Evolutionary conservation across 2,113 vertebrate species (phyloP).

Genomic region (Triplophysa dalaica): DNA sequence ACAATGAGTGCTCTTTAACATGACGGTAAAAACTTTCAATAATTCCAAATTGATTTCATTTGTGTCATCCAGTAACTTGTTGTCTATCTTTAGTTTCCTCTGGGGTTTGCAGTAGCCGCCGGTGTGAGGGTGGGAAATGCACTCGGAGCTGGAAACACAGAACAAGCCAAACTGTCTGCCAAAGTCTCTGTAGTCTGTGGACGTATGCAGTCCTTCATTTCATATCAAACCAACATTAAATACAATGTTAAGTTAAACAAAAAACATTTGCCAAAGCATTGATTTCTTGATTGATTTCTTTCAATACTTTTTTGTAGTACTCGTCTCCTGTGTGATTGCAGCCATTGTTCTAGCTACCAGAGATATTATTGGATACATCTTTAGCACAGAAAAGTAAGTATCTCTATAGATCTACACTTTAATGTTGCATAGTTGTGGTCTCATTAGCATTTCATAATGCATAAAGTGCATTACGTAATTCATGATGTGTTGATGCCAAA

Average conservation of each 20-base stretch:
- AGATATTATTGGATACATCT: slow-evolving; percentile 79
- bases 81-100: slow-evolving; percentile 72
- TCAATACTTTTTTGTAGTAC: slow-evolving; percentile 62
- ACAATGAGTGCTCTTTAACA: no score
- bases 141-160: slow-evolving; percentile 77
- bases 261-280: not conserved
- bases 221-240: not conserved
- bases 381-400: slow-evolving; percentile 81
- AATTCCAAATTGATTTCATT: not conserved
- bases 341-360: slow-evolving; percentile 66
- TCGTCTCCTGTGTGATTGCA: slow-evolving; percentile 70
- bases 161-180: slow-evolving; percentile 76
- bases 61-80: not conserved
- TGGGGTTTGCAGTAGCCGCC: slow-evolving; percentile 78
- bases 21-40: no score
- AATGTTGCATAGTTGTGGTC: no score
- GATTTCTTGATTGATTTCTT: not conserved
- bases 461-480: no score
- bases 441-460: no score
- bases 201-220: slow-evolving; percentile 60
- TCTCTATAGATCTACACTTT: not conserved
- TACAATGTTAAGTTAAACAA: not conserved
- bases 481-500: not conserved
- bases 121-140: slow-evolving; percentile 83
- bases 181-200: slow-evolving; percentile 73